phyloP scores from a whole-genome alignment of 1,140 invertebrate genomes.

The Asobara japonica region DNA sequence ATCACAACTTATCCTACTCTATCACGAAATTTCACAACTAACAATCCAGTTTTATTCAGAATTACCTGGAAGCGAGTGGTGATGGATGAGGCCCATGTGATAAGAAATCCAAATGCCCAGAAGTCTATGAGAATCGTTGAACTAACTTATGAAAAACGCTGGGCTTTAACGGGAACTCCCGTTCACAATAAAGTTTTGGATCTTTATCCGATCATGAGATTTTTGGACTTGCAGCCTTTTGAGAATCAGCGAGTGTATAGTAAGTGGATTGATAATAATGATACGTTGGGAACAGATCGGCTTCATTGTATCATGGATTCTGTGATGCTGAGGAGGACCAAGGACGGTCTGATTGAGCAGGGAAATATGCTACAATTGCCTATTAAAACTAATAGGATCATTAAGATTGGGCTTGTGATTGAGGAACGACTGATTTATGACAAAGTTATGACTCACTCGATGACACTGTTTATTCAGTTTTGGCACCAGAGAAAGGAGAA shows the following conservation, averaged over 20 bases:
- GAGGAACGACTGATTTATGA: conserved; percentile 83
- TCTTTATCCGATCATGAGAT: conserved; percentile 88
- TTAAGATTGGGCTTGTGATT: conserved; percentile 71
- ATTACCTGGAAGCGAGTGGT: conserved; percentile 89
- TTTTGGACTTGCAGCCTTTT: conserved; percentile 85
- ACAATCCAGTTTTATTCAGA: conserved; percentile 40
- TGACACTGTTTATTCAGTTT: conserved; percentile 79
- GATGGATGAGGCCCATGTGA: conserved; percentile 91
- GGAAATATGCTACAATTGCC: conserved; percentile 74
- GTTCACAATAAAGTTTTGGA: conserved; percentile 94
- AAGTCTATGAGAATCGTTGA: conserved; percentile 77
- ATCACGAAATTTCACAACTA: conserved; percentile 66
- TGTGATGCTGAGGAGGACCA: conserved; percentile 86
- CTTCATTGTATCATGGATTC: conserved; percentile 82
- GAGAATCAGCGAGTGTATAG: conserved; percentile 80
- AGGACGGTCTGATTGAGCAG: conserved; percentile 75
- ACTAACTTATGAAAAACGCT: conserved; percentile 74
- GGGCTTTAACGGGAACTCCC: conserved; percentile 93
- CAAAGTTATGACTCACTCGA: conserved; percentile 78
- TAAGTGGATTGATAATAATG: conserved; percentile 79
- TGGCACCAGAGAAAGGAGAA: conserved; percentile 78
- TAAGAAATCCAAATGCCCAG: conserved; percentile 87
- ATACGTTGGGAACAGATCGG: conserved; percentile 74
- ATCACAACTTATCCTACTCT: conserved; percentile 81
- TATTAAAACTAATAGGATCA: conserved; percentile 69